Percentiles rank a stretch among this genome's conserved stretches.
Evolutionary conservation across 2,888 invertebrate species (phyloP).

Genomic region (Aphidius colemani): DNA sequence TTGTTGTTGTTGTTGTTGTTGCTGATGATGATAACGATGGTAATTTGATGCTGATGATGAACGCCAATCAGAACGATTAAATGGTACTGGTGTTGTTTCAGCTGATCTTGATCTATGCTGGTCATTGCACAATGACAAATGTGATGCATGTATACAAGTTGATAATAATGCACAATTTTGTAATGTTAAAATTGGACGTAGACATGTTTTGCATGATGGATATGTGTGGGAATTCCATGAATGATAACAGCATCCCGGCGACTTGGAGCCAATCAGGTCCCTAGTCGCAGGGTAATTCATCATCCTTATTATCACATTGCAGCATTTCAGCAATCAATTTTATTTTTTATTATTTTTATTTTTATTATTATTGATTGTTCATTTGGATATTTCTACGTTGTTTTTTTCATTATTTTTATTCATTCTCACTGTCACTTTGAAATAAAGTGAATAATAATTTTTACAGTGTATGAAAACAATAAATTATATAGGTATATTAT

Average conservation of each 20-base stretch:
- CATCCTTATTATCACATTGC: conserved; percentile 55
- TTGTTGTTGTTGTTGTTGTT: conserved; percentile 17
- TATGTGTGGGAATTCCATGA: conserved; percentile 53
- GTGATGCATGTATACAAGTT: conserved; percentile 32
- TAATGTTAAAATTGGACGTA: conserved; percentile 49
- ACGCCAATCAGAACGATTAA: conserved; percentile 38
- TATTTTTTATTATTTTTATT: not conserved
- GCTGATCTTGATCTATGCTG: conserved; percentile 35
- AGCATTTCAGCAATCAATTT: conserved; percentile 34
- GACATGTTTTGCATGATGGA: conserved; percentile 51
- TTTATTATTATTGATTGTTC: too few relatives aligned
- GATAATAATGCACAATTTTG: conserved; percentile 37
- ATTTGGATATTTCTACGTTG: too few relatives aligned
- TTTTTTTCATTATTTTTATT: too few relatives aligned
- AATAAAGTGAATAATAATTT: too few relatives aligned
- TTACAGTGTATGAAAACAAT: too few relatives aligned
- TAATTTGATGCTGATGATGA: conserved; percentile 32
- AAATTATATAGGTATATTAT: too few relatives aligned
- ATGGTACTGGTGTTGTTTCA: conserved; percentile 36
- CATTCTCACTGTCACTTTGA: too few relatives aligned
- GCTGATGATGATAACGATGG: conserved; percentile 40
- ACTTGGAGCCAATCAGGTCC: conserved; percentile 56
- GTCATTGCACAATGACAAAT: conserved; percentile 28
- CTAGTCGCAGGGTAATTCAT: conserved; percentile 59
- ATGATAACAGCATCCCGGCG: conserved; percentile 59